Evolutionary conservation across 2,113 vertebrate species (phyloP), one percentile per base, ranked within the genome.

Genomic region (Pseudopipra pipra): DNA sequence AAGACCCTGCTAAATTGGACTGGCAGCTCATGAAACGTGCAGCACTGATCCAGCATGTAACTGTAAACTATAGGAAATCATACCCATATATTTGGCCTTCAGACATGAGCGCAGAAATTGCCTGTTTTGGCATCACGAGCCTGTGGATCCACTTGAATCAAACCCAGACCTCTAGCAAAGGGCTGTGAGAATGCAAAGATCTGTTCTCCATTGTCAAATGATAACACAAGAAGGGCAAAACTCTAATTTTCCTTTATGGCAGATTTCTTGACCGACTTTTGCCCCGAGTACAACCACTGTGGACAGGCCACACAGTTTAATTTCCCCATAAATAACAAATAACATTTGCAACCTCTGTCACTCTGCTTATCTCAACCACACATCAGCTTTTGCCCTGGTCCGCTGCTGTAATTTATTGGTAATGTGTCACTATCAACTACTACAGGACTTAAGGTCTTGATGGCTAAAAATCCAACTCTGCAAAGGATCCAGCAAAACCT

Each of bases 21-120:
- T 96, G 95, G 90, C 96, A 97, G 96, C 89, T 82, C 72, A 96
- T 96, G 83, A 96, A 97, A 96, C 77, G 1, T 62, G n/a, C 80
- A 85, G 54, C 85, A 72, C 77, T 79, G 90, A 86, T 95, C 86
- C 92, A 93, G 70, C 92, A 78, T 95, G 96, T 95, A 95, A 96
- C 89, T 95, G 95, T 95, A 96, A 96, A 96, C 95, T 90, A 62
- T 90, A 96, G 96, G 92, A 97, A 96, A 97, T 95, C 94, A 93
- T 95, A 96, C 56, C 85, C 96, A 94, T 93, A 95, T 46, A 95
- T 89, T 95, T 96, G 96, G 95, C 95, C 82, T 92, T 96, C 86
- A 96, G 93, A 96, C 88, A 90, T 5, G 6, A 95, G 83, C 1
- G 21, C 61, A 96, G 95, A 74, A 96, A 97, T 90, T 95, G 95